These are phyloP conservation scores for Anastatus disparis DNA, from an alignment of 1,140 invertebrate genomes.

Conservation along the genomic window DNA sequence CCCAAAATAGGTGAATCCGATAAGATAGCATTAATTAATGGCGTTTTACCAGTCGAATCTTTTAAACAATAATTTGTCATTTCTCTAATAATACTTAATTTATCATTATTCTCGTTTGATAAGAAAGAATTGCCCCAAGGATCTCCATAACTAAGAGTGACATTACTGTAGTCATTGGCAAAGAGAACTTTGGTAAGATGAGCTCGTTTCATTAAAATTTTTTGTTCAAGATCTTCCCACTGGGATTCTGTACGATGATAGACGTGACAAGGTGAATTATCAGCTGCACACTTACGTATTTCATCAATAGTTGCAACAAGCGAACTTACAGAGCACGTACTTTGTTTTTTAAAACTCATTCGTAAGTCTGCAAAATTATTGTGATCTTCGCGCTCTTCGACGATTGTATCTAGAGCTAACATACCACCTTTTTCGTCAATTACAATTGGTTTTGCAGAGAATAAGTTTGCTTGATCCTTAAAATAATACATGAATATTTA, in stretches of 20 bases:
- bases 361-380: slow-evolving; percentile 51
- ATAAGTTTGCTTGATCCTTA: slow-evolving; percentile 55
- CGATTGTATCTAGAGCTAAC: slow-evolving; percentile 65
- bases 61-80: slow-evolving; percentile 48
- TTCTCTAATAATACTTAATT: slow-evolving; percentile 19
- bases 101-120: neutral
- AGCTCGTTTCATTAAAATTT: slow-evolving; percentile 60
- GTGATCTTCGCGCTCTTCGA: slow-evolving; percentile 70
- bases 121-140: neutral
- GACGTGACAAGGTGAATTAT: slow-evolving; percentile 70
- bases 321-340: slow-evolving; percentile 66
- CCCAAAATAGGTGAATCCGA: slow-evolving; percentile 58
- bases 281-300: slow-evolving; percentile 70
- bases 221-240: slow-evolving; percentile 67
- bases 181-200: slow-evolving; percentile 53
- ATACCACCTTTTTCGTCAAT: slow-evolving; percentile 70
- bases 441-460: slow-evolving; percentile 69
- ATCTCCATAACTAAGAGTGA: slow-evolving; percentile 23
- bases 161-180: slow-evolving; percentile 47
- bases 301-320: slow-evolving; percentile 74
- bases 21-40: slow-evolving; percentile 57
- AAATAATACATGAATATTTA: too few relatives aligned
- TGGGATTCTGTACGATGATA: slow-evolving; percentile 69
- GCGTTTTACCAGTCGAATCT: slow-evolving; percentile 51
- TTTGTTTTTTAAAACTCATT: slow-evolving; percentile 61